Evolutionary conservation across 2,113 vertebrate species (phyloP).

Genomic region (Daubentonia madagascariensis): DNA sequence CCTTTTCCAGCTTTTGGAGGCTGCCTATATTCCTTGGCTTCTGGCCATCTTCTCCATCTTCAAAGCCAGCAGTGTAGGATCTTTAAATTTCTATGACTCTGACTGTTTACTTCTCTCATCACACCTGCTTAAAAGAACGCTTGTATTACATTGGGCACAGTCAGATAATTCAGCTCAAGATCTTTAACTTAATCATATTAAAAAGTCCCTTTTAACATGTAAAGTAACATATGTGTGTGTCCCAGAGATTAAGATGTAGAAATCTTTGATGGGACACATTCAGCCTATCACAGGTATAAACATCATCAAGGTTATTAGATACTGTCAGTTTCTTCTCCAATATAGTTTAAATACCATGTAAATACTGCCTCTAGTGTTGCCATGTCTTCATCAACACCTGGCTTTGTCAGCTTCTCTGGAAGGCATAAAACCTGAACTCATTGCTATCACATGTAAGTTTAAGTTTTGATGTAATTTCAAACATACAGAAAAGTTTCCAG

Average conservation of each 20-base stretch:
- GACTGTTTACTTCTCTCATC: background rate
- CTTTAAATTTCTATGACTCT: background rate
- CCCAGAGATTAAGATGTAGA: background rate
- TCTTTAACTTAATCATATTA: background rate
- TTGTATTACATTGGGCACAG: background rate
- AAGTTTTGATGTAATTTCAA: background rate
- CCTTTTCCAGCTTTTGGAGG: background rate
- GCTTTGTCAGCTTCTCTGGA: background rate
- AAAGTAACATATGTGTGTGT: background rate
- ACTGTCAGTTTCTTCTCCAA: background rate
- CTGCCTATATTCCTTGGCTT: background rate
- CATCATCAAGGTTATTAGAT: background rate
- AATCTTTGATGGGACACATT: background rate
- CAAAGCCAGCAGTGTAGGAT: background rate
- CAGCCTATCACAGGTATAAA: background rate
- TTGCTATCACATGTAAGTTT: background rate
- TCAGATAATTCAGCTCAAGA: background rate
- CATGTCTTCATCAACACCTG: background rate
- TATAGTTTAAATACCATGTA: background rate
- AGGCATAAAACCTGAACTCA: background rate
- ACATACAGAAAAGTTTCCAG: background rate
- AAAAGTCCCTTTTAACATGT: background rate
- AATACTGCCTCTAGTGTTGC: background rate
- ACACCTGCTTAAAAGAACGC: background rate
- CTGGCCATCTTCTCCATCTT: background rate